Base-by-base conservation (phyloP, 2,797 vertebrate genomes). In the Taeniopygia guttata region DNA sequence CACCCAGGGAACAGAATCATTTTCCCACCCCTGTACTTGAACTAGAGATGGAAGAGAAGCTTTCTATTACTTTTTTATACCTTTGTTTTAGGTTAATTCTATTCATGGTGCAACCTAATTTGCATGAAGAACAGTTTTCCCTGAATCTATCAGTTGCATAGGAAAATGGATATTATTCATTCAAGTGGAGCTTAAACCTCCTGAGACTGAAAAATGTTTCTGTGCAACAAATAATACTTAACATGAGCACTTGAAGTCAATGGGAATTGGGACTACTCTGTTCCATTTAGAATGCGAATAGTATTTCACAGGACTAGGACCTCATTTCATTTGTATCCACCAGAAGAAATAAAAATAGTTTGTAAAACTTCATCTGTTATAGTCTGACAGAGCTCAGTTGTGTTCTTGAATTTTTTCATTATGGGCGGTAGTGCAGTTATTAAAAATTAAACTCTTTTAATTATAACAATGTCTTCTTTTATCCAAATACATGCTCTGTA, bases 101-200 rank as follows among this genome's bases (percentile, higher is more conserved):
- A 38, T 89, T 91, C 63, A 38, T 78, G 64, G 49, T 84, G 32
- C 84, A 94, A 87, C 59, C 66, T 85, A 63, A 70, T 94, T 94
- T 85, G 42, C 82, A 81, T 86, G 64, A 95, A 62, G 64, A 92
- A 77, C 45, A 85, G 60, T 90, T 92, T 93, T 89, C 45, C 34
- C n/a, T 83, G 87, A 89, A 78, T 91, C 75, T 84, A 79, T 93
- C 55, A 48, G 62, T 92, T 96, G 58, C 51, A 81, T 43, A 36
- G 52, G 69, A 89, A 95, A 92, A 95, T 63, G n/a, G 27, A 43
- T 94, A 92, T 93, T 89, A 87, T 90, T 91, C 95, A 86, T 48
- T 34, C 0, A 4, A 96, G 76, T 86, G 58, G 34, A 89, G 62
- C 43, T 93, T 80, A 93, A 74, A 80, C n/a, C 91, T 94, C 64